phyloP scores from a whole-genome alignment of 2,797 vertebrate genomes.

The Aplochiton taeniatus region DNA sequence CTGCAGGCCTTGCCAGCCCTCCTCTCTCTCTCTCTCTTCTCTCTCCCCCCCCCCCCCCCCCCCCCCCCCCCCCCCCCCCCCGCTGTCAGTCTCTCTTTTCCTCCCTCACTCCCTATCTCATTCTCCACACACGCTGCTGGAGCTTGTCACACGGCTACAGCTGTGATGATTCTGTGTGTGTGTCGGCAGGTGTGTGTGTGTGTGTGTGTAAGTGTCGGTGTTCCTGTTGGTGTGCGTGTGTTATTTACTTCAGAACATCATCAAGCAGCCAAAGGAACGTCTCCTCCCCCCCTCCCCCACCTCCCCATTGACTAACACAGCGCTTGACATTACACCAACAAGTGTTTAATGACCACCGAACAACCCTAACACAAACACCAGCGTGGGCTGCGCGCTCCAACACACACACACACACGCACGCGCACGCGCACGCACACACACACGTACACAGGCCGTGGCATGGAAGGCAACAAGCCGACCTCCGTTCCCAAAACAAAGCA shows the following conservation, averaged over 20 bases:
- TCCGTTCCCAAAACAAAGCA: neutral
- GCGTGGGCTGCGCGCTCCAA: slow-evolving; percentile 2
- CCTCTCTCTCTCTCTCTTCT: slow-evolving; percentile 41
- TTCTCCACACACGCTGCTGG: slow-evolving; percentile 34
- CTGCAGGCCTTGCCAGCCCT: slow-evolving; percentile 51
- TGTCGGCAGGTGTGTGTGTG: neutral
- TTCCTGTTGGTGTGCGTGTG: slow-evolving; percentile 32
- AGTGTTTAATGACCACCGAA: slow-evolving; percentile 23
- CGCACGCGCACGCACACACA: neutral
- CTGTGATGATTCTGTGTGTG: slow-evolving; percentile 46
- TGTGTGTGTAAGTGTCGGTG: too few relatives aligned
- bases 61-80: slow-evolving; percentile 8
- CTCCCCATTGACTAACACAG: slow-evolving; percentile 20
- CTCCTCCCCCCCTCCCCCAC: too few relatives aligned
- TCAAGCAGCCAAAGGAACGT: slow-evolving; percentile 36
- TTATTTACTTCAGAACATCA: slow-evolving; percentile 45
- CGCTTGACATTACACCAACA: slow-evolving; percentile 15
- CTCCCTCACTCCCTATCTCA: slow-evolving; percentile 14
- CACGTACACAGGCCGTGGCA: neutral
- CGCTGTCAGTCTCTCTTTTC: slow-evolving; percentile 7
- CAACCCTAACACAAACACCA: slow-evolving; percentile 26
- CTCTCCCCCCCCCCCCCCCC: slow-evolving; percentile 7
- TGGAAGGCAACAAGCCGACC: neutral
- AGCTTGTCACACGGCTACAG: slow-evolving; percentile 49
- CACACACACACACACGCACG: slow-evolving; percentile 1